These are phyloP conservation scores for Aphidoletes aphidimyza DNA, from an alignment of 2,888 invertebrate species.

Conservation along the genomic window DNA sequence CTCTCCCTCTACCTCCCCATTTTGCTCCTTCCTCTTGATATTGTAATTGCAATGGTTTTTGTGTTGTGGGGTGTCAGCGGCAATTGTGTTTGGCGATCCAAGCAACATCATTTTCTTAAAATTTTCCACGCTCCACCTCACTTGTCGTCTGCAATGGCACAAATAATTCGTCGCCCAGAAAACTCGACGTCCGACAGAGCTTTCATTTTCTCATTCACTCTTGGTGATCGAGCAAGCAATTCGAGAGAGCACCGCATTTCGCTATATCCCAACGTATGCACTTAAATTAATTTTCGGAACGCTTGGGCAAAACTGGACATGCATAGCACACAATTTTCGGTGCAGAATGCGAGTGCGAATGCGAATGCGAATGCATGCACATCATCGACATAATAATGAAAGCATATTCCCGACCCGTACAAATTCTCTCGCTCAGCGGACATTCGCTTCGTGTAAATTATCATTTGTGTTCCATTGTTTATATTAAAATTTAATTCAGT, in stretches of 20 bases:
- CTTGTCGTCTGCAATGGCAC: not conserved
- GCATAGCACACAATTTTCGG: not conserved
- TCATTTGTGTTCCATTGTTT: conserved; percentile 54
- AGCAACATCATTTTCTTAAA: conserved; percentile 34
- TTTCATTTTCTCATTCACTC: too few species aligned
- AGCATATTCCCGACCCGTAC: conserved; percentile 20
- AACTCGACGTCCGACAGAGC: not conserved
- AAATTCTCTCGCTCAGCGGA: conserved; percentile 12
- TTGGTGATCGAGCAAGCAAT: too few species aligned
- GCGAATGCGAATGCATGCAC: not conserved
- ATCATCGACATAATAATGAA: conserved; percentile 51
- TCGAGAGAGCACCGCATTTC: conserved; percentile 24
- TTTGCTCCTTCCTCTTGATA: too few species aligned
- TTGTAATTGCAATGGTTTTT: not conserved
- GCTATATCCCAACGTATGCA: conserved; percentile 34
- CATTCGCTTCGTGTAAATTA: conserved; percentile 52
- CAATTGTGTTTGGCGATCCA: conserved; percentile 45
- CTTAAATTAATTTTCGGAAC: conserved; percentile 36
- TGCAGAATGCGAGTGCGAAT: not conserved
- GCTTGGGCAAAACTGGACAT: conserved; percentile 2
- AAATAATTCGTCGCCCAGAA: conserved; percentile 4
- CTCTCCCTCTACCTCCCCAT: not conserved
- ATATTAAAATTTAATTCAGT: conserved; percentile 54
- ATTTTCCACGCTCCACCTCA: conserved; percentile 46
- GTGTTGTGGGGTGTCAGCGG: conserved; percentile 50